Evolutionary conservation across 2,888 invertebrate species (phyloP), one percentile per base, ranked within the genome.

Genomic region (Pyrrhia umbra): DNA sequence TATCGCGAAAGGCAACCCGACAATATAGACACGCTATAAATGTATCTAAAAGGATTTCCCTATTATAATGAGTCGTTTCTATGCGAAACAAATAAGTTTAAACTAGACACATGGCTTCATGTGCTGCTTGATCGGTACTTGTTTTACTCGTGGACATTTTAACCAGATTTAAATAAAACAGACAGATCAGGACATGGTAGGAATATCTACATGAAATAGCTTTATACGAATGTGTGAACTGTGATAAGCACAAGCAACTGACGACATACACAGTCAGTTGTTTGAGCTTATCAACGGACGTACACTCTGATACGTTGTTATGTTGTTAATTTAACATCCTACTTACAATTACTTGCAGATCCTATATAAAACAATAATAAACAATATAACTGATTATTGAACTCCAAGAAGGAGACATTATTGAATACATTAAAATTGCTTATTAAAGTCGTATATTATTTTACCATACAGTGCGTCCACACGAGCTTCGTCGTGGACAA

Each of bases 21-120:
- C 18, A 51, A 52, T 47, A 50, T 16, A 47, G 9, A 58, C 21
- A 23, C 52, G 43, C 60, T 73, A 65, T 73, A 57, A 73, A 77
- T 60, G 52, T 60, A 75, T 70, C 16, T 80, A 82, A 63, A 81
- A 77, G 81, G 81, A 81, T 79, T 84, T 84, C 80, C 84, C 76
- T 76, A 77, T 82, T 75, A 56, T 78, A 84, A 82, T 79, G 63
- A 1, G 51, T 60, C 64, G 54, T 76, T 71, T 62, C 51, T 68
- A 72, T 42, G 60, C 75, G 51, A 64, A 18, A 68, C 51, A 63
- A 45, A 42, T 43, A 56, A 54, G 57, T 51, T 50, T 52, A 39
- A 27, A 25, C 43, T 45, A 74, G 18, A 51, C 46, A 42, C 21
- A 13, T 23, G 47, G 16, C 39, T 52, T 30, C 8, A 13, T 1